Conservation (phyloP, 2,888 invertebrate species). For the Rhagophthalmus giganteus region DNA sequence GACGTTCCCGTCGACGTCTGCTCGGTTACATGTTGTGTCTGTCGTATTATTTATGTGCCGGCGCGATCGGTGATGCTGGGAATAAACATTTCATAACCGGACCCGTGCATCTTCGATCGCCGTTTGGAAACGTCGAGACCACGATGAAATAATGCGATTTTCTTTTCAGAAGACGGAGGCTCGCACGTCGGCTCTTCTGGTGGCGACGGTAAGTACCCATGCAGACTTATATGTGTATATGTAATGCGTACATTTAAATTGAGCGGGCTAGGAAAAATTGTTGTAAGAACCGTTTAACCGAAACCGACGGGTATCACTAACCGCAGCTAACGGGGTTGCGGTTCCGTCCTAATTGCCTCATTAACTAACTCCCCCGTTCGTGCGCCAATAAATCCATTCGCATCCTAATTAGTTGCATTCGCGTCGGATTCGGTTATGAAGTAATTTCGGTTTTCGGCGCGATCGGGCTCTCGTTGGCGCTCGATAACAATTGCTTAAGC, state of each 20-base stretch:
- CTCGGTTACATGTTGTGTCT: too few species aligned
- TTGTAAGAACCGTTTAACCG: neutral
- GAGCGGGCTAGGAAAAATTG: neutral
- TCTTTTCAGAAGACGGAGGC: slow-evolving; percentile 51
- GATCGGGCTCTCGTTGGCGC: too few species aligned
- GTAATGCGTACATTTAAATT: too few species aligned
- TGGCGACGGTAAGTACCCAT: slow-evolving; percentile 51
- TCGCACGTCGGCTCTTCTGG: slow-evolving; percentile 54
- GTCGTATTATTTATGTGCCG: too few species aligned
- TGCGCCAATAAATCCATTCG: slow-evolving; percentile 45
- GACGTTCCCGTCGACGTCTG: too few species aligned
- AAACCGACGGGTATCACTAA: neutral
- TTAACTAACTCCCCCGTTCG: slow-evolving; percentile 48
- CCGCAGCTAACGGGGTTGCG: slow-evolving; percentile 40
- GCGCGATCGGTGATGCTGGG: too few species aligned
- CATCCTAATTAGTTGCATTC: slow-evolving; percentile 44
- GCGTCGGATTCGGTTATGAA: too few species aligned
- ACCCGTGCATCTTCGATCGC: too few species aligned
- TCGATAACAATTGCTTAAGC: slow-evolving; percentile 12
- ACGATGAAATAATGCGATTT: slow-evolving; percentile 17
- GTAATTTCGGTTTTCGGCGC: too few species aligned
- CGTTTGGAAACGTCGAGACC: slow-evolving; percentile 1
- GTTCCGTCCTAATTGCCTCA: slow-evolving; percentile 45
- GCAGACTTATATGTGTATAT: too few species aligned
- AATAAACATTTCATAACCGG: too few species aligned